Percentiles rank a stretch among this genome's conserved stretches.
These are phyloP conservation scores for Cosmia trapezina DNA, from an alignment of 2,888 invertebrate genomes.

Conservation along the genomic window DNA sequence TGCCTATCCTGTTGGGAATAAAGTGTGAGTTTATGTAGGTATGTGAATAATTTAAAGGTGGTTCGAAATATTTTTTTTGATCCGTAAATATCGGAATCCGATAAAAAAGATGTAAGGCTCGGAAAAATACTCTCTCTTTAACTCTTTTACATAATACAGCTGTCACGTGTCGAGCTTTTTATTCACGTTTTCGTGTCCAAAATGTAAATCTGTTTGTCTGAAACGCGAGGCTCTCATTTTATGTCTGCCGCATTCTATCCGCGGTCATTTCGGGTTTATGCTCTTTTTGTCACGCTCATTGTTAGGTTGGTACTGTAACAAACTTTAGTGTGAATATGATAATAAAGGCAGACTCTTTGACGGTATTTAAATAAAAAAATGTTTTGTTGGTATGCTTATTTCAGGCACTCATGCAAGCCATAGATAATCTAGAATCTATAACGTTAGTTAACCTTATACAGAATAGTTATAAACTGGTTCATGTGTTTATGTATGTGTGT, in stretches of 20 bases:
- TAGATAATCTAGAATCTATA: not conserved
- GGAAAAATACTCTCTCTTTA: not conserved
- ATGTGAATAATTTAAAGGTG: not conserved
- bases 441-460: not conserved
- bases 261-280: constrained; percentile 30
- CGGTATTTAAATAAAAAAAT: not conserved
- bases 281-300: constrained; percentile 23
- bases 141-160: constrained; percentile 12
- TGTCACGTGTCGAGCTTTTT: constrained; percentile 7
- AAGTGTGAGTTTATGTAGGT: not conserved
- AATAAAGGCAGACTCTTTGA: constrained; percentile 1
- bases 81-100: not conserved
- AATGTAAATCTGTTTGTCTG: constrained; percentile 31
- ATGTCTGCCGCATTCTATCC: constrained; percentile 20
- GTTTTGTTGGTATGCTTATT: not conserved
- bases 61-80: not conserved
- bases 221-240: constrained; percentile 15
- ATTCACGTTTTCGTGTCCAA: constrained; percentile 3
- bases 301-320: not conserved
- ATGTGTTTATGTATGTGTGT: not conserved
- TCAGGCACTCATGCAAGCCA: not conserved
- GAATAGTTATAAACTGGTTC: not conserved
- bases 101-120: not conserved
- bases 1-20: not conserved
- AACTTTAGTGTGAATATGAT: constrained; percentile 17